phyloP scores from a whole-genome alignment of 2,888 invertebrate species.

The Onthophagus sagittarius region DNA sequence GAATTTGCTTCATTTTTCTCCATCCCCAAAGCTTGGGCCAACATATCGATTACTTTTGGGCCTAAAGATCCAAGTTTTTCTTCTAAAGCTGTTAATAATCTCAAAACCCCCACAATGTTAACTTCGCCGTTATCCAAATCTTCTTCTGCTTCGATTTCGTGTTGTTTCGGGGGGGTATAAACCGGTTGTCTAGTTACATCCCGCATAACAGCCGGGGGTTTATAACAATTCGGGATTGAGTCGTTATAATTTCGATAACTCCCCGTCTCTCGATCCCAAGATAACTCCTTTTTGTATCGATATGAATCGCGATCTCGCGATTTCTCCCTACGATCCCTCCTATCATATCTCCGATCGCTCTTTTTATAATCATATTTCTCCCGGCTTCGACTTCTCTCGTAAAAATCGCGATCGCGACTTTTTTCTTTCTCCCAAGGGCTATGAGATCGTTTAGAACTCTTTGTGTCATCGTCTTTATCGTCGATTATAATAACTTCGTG shows the following conservation, averaged over 20 bases:
- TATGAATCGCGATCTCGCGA: constrained; percentile 27
- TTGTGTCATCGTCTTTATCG: constrained; percentile 38
- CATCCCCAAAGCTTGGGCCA: constrained; percentile 73
- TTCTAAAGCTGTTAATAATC: constrained; percentile 76
- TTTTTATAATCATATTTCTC: constrained; percentile 17
- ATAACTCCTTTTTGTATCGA: constrained; percentile 16
- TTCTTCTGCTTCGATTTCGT: constrained; percentile 13
- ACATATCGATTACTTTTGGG: constrained; percentile 70
- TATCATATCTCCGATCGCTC: constrained; percentile 29
- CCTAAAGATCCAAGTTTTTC: constrained; percentile 81
- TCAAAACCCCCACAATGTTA: constrained; percentile 63
- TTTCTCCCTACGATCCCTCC: constrained; percentile 22
- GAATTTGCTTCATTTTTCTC: constrained; percentile 73
- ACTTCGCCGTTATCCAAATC: constrained; percentile 39
- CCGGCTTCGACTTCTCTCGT: constrained; percentile 15
- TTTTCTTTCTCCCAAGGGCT: constrained; percentile 47
- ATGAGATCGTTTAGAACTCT: constrained; percentile 38
- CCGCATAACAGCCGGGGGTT: constrained; percentile 41
- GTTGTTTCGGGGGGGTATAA: constrained; percentile 20
- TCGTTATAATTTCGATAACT: constrained; percentile 26
- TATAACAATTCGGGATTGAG: constrained; percentile 35
- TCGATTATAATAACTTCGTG: constrained; percentile 44
- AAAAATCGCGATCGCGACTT: neutral
- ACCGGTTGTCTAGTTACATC: constrained; percentile 41
- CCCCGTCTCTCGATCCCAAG: constrained; percentile 21